Conservation (phyloP, 2,113 vertebrate genomes). For the Lamprologus tigripictilis region DNA sequence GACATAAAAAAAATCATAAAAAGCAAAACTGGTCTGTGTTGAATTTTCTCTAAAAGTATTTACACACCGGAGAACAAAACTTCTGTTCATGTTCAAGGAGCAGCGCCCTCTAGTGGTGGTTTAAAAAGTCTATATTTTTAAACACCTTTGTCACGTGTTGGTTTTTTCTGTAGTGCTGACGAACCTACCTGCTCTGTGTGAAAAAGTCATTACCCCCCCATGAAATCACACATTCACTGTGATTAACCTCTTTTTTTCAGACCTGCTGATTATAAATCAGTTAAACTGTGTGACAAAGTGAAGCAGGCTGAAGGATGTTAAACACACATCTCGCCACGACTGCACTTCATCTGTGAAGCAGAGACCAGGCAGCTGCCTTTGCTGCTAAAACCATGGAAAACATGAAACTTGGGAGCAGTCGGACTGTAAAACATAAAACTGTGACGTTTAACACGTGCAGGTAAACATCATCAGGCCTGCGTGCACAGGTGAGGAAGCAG, state of each 20-base stretch:
- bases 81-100: neutral
- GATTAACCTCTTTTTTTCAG: neutral
- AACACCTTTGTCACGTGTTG: neutral
- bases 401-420: fast-evolving
- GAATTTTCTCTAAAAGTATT: neutral
- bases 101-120: neutral
- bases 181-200: neutral
- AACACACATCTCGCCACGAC: neutral
- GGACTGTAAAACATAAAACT: neutral
- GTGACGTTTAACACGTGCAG: neutral
- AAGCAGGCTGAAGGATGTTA: neutral
- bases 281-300: neutral
- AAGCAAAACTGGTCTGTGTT: neutral
- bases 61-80: neutral
- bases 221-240: neutral
- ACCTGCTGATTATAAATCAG: neutral
- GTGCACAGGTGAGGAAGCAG: neutral
- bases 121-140: neutral
- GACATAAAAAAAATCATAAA: neutral
- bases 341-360: neutral
- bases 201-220: neutral
- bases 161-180: neutral
- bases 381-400: neutral
- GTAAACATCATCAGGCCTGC: neutral
- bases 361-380: neutral